Base-by-base conservation (phyloP, 2,797 vertebrate species). In the Rhincodon typus region DNA sequence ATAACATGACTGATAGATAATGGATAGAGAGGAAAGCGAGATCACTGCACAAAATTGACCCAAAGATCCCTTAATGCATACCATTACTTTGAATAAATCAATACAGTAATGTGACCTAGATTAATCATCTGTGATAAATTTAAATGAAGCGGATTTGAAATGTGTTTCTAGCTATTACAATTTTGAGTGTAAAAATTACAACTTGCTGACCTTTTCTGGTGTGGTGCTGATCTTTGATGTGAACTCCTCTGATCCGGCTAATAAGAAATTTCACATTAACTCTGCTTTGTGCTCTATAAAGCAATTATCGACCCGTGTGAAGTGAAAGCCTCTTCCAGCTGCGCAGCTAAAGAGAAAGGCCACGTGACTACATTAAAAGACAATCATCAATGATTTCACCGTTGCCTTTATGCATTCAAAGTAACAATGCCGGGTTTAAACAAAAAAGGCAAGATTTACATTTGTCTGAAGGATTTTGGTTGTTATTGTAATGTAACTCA, bases 261-360 rank as follows among this genome's bases (percentile, higher is more conserved):
- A 57, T 93, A 69, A 69, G 90, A 93, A 69, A 93, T 93, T 95
- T 95, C 94, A 77, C 69, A 74, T 77, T 95, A 69, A 42, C 90
- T 67, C 66, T 93, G 62, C n/a, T 69, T 93, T 93, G n/a, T 69
- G 90, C 90, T 93, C 69, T 77, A 95, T 57, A 77, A 95, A 95
- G 94, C 94, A 95, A 57, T 77, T 70, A 95, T 95, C 72, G 94
- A 95, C 50, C 88, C 70, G 27, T 57, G 94, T 53, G 30, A 77
- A 95, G 50, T 74, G 94, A 95, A 93, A 93, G 90, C 90, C 34
- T 94, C 94, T 94, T 94, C 42, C 72, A 50, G 94, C 94, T 94
- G 94, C 25, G 94, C 94, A 94, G 70, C 70, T 42, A 95, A 72
- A 77, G 67, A 50, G 53, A 95, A 46, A 21, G 94, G 42, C 69